Conservation (phyloP, 2,113 vertebrate species). For the Hemiprocne comata region DNA sequence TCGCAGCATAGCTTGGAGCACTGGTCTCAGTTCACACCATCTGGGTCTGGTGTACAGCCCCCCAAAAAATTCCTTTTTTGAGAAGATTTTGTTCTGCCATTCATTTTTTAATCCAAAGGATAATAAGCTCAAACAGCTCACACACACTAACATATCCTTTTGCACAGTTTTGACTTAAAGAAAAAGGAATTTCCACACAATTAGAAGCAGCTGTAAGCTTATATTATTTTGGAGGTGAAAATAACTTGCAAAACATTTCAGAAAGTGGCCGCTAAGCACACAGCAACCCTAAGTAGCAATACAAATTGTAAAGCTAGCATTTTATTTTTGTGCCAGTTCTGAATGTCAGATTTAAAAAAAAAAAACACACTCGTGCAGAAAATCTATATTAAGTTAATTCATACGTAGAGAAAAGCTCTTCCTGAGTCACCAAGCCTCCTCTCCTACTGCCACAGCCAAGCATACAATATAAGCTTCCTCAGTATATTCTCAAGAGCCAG, state of each 20-base stretch:
- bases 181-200: constrained; percentile 38
- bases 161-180: background rate
- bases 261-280: background rate
- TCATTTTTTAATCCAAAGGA: background rate
- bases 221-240: background rate
- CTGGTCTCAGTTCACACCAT: background rate
- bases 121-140: background rate
- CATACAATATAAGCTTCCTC: background rate
- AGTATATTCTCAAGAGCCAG: background rate
- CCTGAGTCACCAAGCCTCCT: background rate
- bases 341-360: background rate
- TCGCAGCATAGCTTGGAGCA: background rate
- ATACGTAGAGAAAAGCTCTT: background rate
- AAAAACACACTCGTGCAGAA: background rate
- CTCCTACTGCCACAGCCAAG: background rate
- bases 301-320: background rate
- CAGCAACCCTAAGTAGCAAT: background rate
- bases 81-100: background rate
- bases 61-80: background rate
- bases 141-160: background rate
- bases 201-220: constrained; percentile 27
- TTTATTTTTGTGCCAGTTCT: background rate
- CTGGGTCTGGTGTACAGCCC: background rate
- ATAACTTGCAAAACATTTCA: background rate
- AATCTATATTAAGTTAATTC: background rate